Conservation (phyloP, 2,888 invertebrate species). For the Sycophila texana region DNA sequence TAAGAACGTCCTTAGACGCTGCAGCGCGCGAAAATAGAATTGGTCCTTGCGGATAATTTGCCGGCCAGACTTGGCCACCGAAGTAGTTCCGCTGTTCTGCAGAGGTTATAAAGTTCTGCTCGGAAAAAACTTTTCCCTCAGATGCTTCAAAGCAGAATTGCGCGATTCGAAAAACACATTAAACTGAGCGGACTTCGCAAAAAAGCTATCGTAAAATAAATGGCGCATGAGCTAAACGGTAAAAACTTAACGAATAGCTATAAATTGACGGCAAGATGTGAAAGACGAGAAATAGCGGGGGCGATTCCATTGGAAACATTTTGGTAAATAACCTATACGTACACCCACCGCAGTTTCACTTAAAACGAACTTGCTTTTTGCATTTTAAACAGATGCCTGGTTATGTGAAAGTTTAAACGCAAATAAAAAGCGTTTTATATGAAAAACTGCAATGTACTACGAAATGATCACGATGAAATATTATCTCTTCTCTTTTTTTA, state of each 20-base stretch:
- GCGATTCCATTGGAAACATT: neutral
- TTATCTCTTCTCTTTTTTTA: too few relatives aligned
- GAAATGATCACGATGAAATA: neutral
- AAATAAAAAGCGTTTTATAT: neutral
- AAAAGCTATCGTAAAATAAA: neutral
- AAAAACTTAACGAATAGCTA: slow-evolving; percentile 28
- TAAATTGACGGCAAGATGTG: neutral
- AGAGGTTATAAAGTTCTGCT: neutral
- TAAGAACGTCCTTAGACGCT: slow-evolving; percentile 1
- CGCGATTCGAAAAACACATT: too few relatives aligned
- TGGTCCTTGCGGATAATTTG: slow-evolving; percentile 1
- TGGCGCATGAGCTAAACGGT: neutral
- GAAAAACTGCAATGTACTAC: neutral
- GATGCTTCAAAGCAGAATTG: too few relatives aligned
- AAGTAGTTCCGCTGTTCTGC: neutral
- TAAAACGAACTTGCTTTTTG: neutral
- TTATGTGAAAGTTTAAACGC: neutral
- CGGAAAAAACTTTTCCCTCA: slow-evolving; percentile 1
- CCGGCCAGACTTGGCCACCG: too few relatives aligned
- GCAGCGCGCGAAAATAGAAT: neutral
- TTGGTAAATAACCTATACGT: neutral
- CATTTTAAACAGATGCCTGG: neutral
- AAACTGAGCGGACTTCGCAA: neutral
- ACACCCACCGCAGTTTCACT: neutral
- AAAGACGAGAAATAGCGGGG: neutral